Percentiles rank a stretch among this genome's conserved stretches.
phyloP scores from a whole-genome alignment of 2,797 vertebrate genomes.

The Simalia tracyae region DNA sequence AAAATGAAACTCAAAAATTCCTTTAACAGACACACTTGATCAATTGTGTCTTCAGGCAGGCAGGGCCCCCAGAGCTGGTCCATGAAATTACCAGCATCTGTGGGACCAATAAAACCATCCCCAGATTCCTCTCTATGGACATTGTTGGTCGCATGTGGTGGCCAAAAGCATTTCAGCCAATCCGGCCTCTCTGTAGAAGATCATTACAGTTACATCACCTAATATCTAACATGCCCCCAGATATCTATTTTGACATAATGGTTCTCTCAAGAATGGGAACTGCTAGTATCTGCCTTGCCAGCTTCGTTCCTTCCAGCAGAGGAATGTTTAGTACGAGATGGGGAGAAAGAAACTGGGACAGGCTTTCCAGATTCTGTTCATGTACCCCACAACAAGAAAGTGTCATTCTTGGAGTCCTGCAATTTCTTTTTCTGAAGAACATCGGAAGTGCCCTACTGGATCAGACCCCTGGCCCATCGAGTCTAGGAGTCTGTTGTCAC shows the following conservation, averaged over 20 bases:
- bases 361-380: not conserved
- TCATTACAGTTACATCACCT: not conserved
- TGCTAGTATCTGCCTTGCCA: no score
- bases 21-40: not conserved
- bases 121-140: not conserved
- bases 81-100: not conserved
- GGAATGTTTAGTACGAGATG: not conserved
- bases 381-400: not conserved
- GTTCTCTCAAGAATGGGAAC: not conserved
- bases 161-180: not conserved
- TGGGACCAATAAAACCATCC: not conserved
- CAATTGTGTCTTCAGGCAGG: not conserved
- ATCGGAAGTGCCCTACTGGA: not conserved
- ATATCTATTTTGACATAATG: not conserved
- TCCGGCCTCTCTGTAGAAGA: not conserved
- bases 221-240: not conserved
- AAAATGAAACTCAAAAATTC: conserved; percentile 3
- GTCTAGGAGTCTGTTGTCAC: not conserved
- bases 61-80: not conserved
- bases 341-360: not conserved
- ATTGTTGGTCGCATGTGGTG: not conserved
- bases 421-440: not conserved
- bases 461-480: not conserved
- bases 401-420: not conserved
- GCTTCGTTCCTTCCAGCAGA: not conserved